phyloP scores from a whole-genome alignment of 1,140 invertebrate species.

The Drosophila rufa region DNA sequence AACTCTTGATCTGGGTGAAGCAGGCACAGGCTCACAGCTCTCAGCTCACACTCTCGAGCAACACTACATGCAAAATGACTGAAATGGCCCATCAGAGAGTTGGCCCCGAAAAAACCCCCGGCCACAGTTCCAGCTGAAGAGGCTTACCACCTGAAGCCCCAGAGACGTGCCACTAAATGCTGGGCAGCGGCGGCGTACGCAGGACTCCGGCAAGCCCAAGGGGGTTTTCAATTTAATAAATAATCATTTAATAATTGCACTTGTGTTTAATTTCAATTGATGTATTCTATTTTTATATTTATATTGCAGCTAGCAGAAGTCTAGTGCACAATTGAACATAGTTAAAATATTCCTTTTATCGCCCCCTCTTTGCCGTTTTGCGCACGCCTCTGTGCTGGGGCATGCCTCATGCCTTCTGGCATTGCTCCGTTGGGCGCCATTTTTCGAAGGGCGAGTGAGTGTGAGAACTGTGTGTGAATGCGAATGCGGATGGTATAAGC shows the following conservation, averaged over 20 bases:
- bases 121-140: constrained; percentile 20
- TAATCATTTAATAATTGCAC: neutral
- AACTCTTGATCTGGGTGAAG: constrained; percentile 30
- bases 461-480: constrained; percentile 18
- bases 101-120: neutral
- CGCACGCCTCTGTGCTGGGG: constrained; percentile 16
- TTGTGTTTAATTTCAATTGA: too few relatives aligned
- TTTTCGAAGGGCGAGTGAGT: constrained; percentile 19
- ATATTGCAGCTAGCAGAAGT: too few relatives aligned
- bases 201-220: too few relatives aligned
- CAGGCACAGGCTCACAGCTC: constrained; percentile 25
- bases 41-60: constrained; percentile 27
- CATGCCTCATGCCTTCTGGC: constrained; percentile 31
- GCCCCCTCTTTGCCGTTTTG: neutral
- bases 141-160: constrained; percentile 42
- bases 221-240: neutral
- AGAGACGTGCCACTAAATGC: constrained; percentile 48
- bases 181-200: constrained; percentile 5
- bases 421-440: constrained; percentile 40
- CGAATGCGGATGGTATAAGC: constrained; percentile 30
- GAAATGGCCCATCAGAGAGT: constrained; percentile 40
- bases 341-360: too few relatives aligned
- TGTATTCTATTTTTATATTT: too few relatives aligned
- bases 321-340: too few relatives aligned
- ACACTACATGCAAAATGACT: constrained; percentile 44